phyloP scores from a whole-genome alignment of 2,888 invertebrate species.

The Crioceris asparagi region DNA sequence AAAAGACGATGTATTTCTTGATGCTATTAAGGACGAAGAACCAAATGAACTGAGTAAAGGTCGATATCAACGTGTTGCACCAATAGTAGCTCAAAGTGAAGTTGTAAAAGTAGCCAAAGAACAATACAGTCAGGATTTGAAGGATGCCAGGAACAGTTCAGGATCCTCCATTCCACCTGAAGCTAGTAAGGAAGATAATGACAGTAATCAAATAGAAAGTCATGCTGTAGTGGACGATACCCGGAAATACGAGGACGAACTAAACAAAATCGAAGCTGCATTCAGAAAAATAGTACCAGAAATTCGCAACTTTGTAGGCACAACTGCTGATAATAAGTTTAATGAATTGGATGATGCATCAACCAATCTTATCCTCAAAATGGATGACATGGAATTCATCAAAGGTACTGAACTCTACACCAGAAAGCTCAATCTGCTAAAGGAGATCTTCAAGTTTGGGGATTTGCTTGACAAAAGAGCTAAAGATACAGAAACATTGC shows the following conservation, averaged over 20 bases:
- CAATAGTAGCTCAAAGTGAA: too few relatives aligned
- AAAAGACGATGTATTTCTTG: too few relatives aligned
- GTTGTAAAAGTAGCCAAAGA: too few relatives aligned
- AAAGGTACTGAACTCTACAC: conserved; percentile 3
- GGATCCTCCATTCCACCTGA: too few relatives aligned
- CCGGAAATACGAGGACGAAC: conserved; percentile 2
- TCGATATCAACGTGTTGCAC: too few relatives aligned
- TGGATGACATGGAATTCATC: background rate
- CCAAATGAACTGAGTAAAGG: too few relatives aligned
- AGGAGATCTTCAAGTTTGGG: conserved; percentile 18
- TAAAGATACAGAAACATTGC: conserved; percentile 18
- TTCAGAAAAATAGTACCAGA: conserved; percentile 1
- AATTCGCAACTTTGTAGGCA: conserved; percentile 6
- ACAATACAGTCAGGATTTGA: too few relatives aligned
- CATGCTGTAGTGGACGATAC: background rate
- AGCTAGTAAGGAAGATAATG: background rate
- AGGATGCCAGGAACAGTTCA: too few relatives aligned
- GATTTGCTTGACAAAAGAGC: conserved; percentile 20
- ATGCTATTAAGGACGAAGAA: too few relatives aligned
- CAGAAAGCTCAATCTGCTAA: conserved; percentile 18
- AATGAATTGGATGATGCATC: conserved; percentile 5
- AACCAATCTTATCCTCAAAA: background rate
- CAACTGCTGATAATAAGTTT: conserved; percentile 5
- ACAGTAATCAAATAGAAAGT: background rate
- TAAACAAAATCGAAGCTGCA: background rate